Evolutionary conservation across 23 tunicate genomes (phyloP).

Genomic region (Ascidia mentula): DNA sequence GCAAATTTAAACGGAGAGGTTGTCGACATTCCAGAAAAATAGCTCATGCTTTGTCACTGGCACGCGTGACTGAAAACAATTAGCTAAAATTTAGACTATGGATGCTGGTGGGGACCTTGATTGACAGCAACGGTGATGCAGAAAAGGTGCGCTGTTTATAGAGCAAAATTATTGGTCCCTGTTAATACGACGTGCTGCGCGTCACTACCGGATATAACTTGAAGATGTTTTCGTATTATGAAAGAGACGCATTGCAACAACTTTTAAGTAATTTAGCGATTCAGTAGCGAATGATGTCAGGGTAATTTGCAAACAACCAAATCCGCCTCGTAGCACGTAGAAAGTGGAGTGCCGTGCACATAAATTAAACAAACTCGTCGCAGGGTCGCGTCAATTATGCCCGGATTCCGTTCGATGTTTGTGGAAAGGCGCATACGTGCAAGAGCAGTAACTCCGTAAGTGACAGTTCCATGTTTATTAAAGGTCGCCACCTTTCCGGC

Average conservation of each 20-base stretch:
- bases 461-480: constrained; percentile 9
- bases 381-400: constrained; percentile 14
- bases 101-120: neutral
- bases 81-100: neutral
- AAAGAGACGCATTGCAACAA: too few species aligned
- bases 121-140: constrained; percentile 3
- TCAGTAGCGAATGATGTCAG: constrained; percentile 8
- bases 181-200: neutral
- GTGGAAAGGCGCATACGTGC: neutral
- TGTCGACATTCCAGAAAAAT: neutral
- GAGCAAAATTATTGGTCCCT: neutral
- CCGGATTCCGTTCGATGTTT: neutral
- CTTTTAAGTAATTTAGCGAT: too few species aligned
- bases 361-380: neutral
- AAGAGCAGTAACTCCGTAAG: constrained; percentile 8
- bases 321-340: neutral
- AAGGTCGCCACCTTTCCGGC: constrained; percentile 15
- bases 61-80: constrained; percentile 6
- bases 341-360: constrained; percentile 4
- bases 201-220: too few species aligned
- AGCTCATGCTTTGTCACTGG: constrained; percentile 7
- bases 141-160: neutral
- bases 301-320: neutral
- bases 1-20: neutral
- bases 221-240: too few species aligned